These are phyloP conservation scores for Orthonevra nobilis DNA, from an alignment of 2,888 invertebrate genomes.

Conservation along the genomic window DNA sequence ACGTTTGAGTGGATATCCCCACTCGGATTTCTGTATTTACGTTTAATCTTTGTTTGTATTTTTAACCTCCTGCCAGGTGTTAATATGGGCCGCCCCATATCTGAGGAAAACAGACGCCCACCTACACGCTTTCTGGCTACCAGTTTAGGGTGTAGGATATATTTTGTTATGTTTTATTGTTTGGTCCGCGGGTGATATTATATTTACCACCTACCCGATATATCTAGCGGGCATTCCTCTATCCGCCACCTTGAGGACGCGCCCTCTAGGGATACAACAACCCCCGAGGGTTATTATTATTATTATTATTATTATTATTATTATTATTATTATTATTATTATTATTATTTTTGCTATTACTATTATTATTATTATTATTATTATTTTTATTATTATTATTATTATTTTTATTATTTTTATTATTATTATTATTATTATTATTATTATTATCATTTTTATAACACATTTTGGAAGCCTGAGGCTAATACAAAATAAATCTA, in stretches of 20 bases:
- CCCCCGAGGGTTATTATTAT: constrained; percentile 8
- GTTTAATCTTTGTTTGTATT: no score
- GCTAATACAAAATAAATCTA: no score
- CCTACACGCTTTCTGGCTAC: not conserved
- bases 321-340: no score
- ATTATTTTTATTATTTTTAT: no score
- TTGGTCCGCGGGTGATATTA: constrained; percentile 15
- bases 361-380: no score
- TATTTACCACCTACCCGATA: constrained; percentile 22
- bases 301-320: not conserved
- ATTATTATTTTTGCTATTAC: no score
- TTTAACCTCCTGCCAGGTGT: constrained; percentile 16
- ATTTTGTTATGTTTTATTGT: constrained; percentile 13
- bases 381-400: no score
- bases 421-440: no score
- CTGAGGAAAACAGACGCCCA: not conserved
- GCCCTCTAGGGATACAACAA: constrained; percentile 13
- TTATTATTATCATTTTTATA: no score
- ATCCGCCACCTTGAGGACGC: constrained; percentile 19
- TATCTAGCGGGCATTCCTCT: constrained; percentile 3
- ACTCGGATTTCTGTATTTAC: not conserved
- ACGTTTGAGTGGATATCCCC: not conserved
- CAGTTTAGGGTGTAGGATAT: not conserved
- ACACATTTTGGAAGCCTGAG: no score
- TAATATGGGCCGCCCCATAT: not conserved